These are phyloP conservation scores for Furnarius figulus DNA, from an alignment of 2,113 vertebrate species.

Conservation along the genomic window DNA sequence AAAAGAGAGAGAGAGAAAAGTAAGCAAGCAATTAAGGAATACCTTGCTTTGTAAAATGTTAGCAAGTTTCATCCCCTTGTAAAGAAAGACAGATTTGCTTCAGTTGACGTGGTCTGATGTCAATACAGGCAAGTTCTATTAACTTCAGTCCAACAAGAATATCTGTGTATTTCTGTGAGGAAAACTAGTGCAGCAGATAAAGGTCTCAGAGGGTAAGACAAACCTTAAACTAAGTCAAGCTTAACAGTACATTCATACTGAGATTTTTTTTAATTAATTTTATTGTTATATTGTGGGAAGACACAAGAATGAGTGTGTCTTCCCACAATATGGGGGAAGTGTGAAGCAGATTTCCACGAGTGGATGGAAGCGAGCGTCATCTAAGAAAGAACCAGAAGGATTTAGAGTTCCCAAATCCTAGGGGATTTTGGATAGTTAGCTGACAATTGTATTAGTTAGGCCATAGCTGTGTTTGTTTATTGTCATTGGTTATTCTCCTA, in stretches of 20 bases:
- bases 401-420: too few species aligned
- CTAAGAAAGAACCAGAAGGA: too few species aligned
- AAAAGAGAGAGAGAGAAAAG: accelerated
- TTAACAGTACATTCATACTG: background rate
- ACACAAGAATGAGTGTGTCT: too few species aligned
- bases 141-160: background rate
- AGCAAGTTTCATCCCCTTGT: background rate
- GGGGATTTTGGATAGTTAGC: too few species aligned
- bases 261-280: conserved; percentile 3
- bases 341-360: too few species aligned
- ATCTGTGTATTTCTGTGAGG: background rate
- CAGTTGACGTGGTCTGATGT: background rate
- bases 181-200: background rate
- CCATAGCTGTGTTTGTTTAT: too few species aligned
- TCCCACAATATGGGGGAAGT: too few species aligned
- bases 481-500: too few species aligned
- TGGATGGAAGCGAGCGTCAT: too few species aligned
- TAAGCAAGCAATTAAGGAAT: background rate
- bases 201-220: background rate
- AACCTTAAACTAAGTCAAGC: background rate
- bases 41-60: background rate
- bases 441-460: too few species aligned
- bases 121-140: background rate
- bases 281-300: background rate
- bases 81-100: background rate